A percentile compares a stretch with the other conserved stretches of the same genome.
Conservation (phyloP, 2,113 vertebrate genomes). For the Muntiacus reevesi region DNA sequence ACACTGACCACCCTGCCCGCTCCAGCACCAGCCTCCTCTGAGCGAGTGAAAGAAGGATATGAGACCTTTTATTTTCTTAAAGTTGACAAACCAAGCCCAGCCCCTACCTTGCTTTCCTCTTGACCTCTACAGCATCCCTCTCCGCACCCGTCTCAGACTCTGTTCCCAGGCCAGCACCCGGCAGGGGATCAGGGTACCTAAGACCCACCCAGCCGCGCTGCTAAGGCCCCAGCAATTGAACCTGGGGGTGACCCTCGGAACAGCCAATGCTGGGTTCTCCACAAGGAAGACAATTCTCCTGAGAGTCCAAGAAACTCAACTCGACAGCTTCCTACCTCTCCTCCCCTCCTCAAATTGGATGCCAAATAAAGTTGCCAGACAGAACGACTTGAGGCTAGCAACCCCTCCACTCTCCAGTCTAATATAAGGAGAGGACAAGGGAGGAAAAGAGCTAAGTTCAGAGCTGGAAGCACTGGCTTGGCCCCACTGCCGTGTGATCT, state of each 20-base stretch:
- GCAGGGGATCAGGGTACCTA: neutral
- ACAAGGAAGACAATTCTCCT: neutral
- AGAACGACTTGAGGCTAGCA: neutral
- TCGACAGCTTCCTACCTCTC: neutral
- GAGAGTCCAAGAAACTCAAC: neutral
- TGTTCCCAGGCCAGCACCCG: neutral
- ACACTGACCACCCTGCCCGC: neutral
- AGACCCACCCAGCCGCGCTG: neutral
- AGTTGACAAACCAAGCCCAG: neutral
- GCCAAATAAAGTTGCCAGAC: neutral
- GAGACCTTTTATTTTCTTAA: neutral
- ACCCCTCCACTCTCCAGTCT: neutral
- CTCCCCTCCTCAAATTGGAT: neutral
- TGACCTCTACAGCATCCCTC: too few relatives aligned
- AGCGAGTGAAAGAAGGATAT: accelerated
- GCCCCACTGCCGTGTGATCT: accelerated
- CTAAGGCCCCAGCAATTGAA: neutral
- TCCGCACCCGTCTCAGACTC: neutral
- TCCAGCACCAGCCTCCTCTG: neutral
- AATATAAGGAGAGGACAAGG: neutral
- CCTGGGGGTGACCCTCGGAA: neutral
- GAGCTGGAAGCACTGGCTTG: accelerated
- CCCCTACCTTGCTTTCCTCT: neutral
- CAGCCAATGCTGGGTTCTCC: neutral
- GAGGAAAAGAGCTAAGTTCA: neutral